Percentiles rank a stretch among this genome's conserved stretches.
phyloP scores from a whole-genome alignment of 2,113 vertebrate species.

The Paralichthys olivaceus region DNA sequence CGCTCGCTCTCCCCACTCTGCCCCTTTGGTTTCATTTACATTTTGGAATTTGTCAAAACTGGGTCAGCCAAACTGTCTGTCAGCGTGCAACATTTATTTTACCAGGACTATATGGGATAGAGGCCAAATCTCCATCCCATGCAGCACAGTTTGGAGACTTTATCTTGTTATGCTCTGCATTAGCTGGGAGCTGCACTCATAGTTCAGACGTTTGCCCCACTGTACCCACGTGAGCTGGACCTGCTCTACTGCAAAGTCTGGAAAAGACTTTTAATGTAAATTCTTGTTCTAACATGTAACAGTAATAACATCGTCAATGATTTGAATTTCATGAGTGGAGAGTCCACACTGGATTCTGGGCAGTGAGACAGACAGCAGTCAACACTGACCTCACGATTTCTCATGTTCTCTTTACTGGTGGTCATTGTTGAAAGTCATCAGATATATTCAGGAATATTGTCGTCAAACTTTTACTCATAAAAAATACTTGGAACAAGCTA shows the following conservation, averaged over 20 bases:
- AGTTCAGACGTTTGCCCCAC: constrained; percentile 26
- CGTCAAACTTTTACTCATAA: not conserved
- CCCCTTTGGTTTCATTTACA: constrained; percentile 66
- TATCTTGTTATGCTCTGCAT: constrained; percentile 63
- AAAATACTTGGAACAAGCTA: not conserved
- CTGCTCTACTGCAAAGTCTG: constrained; percentile 6
- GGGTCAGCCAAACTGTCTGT: constrained; percentile 78
- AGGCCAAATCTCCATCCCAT: constrained; percentile 40
- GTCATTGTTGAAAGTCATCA: not conserved
- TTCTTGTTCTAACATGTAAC: constrained; percentile 30
- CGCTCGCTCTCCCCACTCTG: constrained; percentile 22
- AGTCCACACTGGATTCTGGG: constrained; percentile 1
- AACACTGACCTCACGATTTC: constrained; percentile 1
- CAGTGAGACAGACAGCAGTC: not conserved
- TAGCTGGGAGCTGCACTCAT: constrained; percentile 46
- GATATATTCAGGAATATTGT: not conserved
- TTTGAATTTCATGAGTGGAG: constrained; percentile 3
- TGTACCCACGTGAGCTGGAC: constrained; percentile 5
- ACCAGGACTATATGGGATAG: constrained; percentile 54
- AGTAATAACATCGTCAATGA: not conserved
- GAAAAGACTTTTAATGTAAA: constrained; percentile 24
- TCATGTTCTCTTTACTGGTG: not conserved
- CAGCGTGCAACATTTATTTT: constrained; percentile 76
- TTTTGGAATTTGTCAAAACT: constrained; percentile 72
- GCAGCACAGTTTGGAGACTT: constrained; percentile 45